Conservation (phyloP, 2,797 vertebrate genomes). For the Karalla daura region DNA sequence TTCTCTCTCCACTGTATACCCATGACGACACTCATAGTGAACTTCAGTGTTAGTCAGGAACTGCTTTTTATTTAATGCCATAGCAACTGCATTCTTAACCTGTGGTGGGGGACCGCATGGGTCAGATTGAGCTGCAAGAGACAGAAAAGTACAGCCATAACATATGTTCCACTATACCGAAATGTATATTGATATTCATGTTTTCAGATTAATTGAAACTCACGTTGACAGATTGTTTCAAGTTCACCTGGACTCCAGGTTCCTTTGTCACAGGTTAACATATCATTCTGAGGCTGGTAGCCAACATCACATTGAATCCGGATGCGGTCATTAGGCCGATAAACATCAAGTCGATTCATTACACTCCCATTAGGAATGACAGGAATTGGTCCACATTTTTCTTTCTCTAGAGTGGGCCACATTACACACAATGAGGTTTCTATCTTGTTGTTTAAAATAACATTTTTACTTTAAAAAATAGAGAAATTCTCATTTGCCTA, state of each 20-base stretch:
- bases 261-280: constrained; percentile 5
- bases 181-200: background rate
- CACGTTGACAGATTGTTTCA: constrained; percentile 45
- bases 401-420: constrained; percentile 19
- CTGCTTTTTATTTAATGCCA: background rate
- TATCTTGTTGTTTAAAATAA: background rate
- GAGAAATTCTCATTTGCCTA: no score
- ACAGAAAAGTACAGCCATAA: background rate
- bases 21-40: constrained; percentile 48
- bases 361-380: constrained; percentile 19
- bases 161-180: background rate
- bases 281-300: rapidly evolving
- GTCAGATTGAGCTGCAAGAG: background rate
- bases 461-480: no score
- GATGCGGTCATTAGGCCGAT: rapidly evolving
- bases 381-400: constrained; percentile 46
- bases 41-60: constrained; percentile 21
- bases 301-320: background rate
- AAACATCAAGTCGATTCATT: rapidly evolving
- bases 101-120: constrained; percentile 38
- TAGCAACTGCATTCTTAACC: constrained; percentile 50
- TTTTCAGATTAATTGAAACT: constrained; percentile 19
- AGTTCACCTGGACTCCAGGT: constrained; percentile 19
- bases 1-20: background rate
- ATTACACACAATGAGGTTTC: background rate